Evolutionary conservation across 2,797 vertebrate species (phyloP).

Genomic region (Zenarchopterus dispar): DNA sequence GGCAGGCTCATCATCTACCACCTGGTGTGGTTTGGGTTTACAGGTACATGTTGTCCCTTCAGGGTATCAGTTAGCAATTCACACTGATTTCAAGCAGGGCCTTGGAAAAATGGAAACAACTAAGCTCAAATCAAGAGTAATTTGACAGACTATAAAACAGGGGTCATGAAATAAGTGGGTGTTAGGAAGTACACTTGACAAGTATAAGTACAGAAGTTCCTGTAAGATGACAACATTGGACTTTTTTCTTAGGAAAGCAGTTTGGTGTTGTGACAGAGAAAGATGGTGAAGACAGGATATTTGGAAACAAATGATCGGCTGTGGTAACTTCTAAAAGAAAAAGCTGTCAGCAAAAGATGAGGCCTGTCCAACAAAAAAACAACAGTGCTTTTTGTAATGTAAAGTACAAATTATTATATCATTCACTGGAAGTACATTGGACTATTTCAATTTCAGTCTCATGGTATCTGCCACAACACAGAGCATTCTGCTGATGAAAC

Average conservation of each 20-base stretch:
- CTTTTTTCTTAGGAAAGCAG: no score
- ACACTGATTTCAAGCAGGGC: constrained; percentile 33
- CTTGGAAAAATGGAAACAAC: constrained; percentile 17
- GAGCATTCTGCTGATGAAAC: constrained; percentile 16
- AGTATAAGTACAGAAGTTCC: background rate
- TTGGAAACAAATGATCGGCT: no score
- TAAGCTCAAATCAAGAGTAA: constrained; percentile 37
- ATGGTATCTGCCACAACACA: constrained; percentile 18
- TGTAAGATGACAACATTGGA: constrained; percentile 14
- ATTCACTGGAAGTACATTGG: no score
- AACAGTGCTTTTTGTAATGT: no score
- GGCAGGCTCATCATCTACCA: constrained; percentile 58
- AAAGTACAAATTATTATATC: no score
- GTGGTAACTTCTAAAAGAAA: no score
- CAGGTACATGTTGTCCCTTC: constrained; percentile 66
- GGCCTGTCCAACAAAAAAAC: no score
- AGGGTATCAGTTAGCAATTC: constrained; percentile 62
- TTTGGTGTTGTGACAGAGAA: no score
- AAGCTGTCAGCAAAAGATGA: no score
- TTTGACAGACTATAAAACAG: constrained; percentile 33
- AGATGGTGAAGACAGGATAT: no score
- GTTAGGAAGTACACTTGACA: constrained; percentile 30
- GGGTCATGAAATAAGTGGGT: constrained; percentile 15
- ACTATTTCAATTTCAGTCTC: no score
- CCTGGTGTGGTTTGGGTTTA: constrained; percentile 64